A percentile compares a stretch with the other conserved stretches of the same genome.
These are phyloP conservation scores for Zelleria hepariella DNA, from an alignment of 2,888 invertebrate species.

Conservation along the genomic window DNA sequence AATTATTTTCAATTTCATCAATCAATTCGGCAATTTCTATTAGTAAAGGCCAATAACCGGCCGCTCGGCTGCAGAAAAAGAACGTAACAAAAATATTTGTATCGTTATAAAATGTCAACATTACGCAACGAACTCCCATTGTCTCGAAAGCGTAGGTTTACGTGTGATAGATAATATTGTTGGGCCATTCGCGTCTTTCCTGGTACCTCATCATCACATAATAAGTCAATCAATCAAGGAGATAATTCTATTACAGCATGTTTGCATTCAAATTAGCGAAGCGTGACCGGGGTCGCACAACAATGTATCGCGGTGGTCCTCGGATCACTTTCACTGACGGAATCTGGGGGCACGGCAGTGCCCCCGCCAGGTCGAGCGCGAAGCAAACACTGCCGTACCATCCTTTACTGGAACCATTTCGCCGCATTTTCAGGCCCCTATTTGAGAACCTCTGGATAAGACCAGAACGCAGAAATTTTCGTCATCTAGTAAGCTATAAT, in stretches of 20 bases:
- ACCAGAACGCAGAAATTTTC: too few species aligned
- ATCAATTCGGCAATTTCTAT: conserved; percentile 5
- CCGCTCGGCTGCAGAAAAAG: neutral
- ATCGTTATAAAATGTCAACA: conserved; percentile 14
- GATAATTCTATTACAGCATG: conserved; percentile 50
- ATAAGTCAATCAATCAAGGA: conserved; percentile 54
- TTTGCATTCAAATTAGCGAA: conserved; percentile 50
- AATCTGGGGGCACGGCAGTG: too few species aligned
- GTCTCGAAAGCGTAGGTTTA: conserved; percentile 28
- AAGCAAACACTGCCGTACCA: too few species aligned
- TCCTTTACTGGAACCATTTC: too few species aligned
- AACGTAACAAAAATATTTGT: conserved; percentile 1
- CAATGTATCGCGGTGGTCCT: conserved; percentile 26
- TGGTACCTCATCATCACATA: conserved; percentile 53
- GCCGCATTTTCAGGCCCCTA: too few species aligned
- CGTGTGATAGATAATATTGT: conserved; percentile 37
- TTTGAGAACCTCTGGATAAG: too few species aligned
- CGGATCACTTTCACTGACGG: conserved; percentile 27
- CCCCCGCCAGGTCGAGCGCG: too few species aligned
- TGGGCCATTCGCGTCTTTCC: conserved; percentile 27
- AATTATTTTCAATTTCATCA: conserved; percentile 7
- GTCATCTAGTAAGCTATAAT: too few species aligned
- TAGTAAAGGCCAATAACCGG: neutral
- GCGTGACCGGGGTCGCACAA: conserved; percentile 48
- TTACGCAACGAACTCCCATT: conserved; percentile 60